Evolutionary conservation across 2,888 invertebrate species (phyloP).

Genomic region (Drosophila acutilabella): DNA sequence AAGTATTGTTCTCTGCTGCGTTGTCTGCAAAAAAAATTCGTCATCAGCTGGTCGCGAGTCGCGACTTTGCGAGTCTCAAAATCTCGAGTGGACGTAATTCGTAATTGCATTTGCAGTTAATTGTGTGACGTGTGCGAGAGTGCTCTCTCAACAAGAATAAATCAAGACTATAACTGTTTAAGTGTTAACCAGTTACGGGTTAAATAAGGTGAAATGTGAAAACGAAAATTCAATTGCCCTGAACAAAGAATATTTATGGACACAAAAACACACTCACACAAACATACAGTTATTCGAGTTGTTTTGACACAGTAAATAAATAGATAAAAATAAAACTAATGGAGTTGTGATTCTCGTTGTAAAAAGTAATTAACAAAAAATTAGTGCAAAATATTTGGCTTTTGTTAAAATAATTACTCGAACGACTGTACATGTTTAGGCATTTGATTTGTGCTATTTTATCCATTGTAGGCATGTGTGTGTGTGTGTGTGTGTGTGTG

Average conservation of each 20-base stretch:
- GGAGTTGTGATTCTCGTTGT: too few species aligned
- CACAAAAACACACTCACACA: constrained; percentile 39
- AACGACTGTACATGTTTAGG: constrained; percentile 20
- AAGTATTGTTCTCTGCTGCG: constrained; percentile 29
- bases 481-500: neutral
- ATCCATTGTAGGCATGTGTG: constrained; percentile 41
- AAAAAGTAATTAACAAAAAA: neutral
- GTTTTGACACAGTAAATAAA: neutral
- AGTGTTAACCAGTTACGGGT: constrained; percentile 33
- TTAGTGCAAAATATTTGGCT: too few species aligned
- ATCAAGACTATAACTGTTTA: constrained; percentile 19
- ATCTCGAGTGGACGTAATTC: constrained; percentile 39
- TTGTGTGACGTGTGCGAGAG: constrained; percentile 54
- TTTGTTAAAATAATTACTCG: neutral
- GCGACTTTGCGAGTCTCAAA: constrained; percentile 26
- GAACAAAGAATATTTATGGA: constrained; percentile 30
- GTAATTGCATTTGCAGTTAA: constrained; percentile 55
- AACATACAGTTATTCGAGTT: neutral
- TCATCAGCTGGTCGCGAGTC: constrained; percentile 70
- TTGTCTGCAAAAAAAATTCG: constrained; percentile 65
- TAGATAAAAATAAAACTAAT: too few species aligned
- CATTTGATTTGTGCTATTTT: constrained; percentile 40
- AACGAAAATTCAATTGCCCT: constrained; percentile 31
- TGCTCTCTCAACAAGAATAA: constrained; percentile 31
- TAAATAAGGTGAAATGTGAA: constrained; percentile 67